phyloP scores from a whole-genome alignment of 2,113 vertebrate genomes.

The Otus sunia region DNA sequence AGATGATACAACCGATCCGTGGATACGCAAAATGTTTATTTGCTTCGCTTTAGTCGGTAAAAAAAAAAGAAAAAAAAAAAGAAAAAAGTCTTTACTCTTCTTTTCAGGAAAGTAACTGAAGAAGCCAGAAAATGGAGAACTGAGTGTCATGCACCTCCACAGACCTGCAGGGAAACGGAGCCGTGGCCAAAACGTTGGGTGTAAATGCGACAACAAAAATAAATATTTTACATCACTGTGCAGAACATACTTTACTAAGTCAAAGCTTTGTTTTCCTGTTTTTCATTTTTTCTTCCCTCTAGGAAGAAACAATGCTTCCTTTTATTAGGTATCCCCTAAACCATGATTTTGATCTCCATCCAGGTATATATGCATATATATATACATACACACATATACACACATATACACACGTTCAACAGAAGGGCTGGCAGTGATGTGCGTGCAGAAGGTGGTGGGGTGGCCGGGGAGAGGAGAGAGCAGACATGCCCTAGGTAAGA shows the following conservation, averaged over 20 bases:
- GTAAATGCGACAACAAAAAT: conserved; percentile 46
- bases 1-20: background rate
- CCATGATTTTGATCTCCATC: background rate
- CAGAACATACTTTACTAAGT: background rate
- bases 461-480: fast-evolving
- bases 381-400: fast-evolving
- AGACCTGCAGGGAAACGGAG: background rate
- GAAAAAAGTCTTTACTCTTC: background rate
- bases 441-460: background rate
- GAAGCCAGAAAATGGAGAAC: background rate
- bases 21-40: conserved; percentile 3
- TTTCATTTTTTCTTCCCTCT: background rate
- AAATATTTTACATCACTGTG: background rate
- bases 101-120: conserved; percentile 23
- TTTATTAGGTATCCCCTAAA: background rate
- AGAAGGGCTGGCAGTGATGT: background rate
- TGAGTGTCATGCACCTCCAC: background rate
- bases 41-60: background rate
- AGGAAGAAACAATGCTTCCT: background rate
- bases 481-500: background rate
- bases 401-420: no score
- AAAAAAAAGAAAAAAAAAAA: background rate
- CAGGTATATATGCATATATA: background rate
- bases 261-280: background rate
- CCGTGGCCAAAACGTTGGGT: background rate